Evolutionary conservation across 2,797 vertebrate genomes (phyloP).

Genomic region (Mergus octosetaceus): DNA sequence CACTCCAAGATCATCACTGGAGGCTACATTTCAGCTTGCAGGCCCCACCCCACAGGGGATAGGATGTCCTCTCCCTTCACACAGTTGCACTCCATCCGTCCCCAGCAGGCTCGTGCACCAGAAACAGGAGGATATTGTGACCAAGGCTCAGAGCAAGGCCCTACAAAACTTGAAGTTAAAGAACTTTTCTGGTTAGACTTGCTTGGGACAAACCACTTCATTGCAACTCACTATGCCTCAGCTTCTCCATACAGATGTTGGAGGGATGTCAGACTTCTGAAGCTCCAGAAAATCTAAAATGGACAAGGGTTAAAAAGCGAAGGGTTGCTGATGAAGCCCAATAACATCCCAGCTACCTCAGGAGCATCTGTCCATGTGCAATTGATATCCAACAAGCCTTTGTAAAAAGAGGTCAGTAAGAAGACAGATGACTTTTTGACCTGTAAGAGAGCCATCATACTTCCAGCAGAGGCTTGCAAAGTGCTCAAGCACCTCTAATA

Average conservation of each 20-base stretch:
- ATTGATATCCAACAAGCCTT: rapidly evolving
- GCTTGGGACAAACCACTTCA: background rate
- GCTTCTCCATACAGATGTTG: background rate
- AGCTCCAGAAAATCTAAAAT: background rate
- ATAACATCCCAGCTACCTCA: background rate
- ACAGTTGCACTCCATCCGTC: background rate
- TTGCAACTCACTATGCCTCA: background rate
- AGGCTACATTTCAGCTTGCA: background rate
- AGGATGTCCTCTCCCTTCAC: background rate
- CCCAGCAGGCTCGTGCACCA: background rate
- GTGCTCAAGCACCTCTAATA: background rate
- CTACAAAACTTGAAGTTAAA: background rate
- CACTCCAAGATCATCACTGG: background rate
- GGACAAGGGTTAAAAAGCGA: background rate
- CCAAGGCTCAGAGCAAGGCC: background rate
- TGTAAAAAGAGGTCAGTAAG: background rate
- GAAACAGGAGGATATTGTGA: background rate
- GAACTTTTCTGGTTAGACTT: background rate
- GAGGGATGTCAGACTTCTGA: background rate
- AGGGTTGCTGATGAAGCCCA: background rate
- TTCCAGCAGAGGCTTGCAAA: background rate
- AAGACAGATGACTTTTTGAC: background rate
- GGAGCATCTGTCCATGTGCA: background rate
- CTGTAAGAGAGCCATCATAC: background rate
- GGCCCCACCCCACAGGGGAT: background rate